Conservation (phyloP, 2,797 vertebrate species). For the Catamblyrhynchus diadema region DNA sequence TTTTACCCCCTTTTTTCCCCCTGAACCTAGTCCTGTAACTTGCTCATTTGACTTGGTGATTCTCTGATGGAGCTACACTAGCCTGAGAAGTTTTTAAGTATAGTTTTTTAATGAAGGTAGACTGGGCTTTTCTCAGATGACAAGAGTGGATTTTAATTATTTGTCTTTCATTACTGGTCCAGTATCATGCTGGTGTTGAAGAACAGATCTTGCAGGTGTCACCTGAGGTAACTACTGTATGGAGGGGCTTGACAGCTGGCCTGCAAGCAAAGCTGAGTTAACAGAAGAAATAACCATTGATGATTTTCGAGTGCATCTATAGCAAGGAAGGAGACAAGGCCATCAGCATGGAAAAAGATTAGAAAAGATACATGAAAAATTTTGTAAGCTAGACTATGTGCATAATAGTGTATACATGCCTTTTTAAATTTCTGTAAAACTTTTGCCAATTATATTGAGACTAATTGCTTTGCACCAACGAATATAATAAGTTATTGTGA, state of each 20-base stretch:
- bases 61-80: neutral
- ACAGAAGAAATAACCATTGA: neutral
- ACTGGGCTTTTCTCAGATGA: neutral
- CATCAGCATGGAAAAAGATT: too few species aligned
- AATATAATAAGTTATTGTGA: neutral
- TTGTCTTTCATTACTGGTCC: neutral
- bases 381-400: neutral
- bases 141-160: neutral
- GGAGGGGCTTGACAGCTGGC: neutral
- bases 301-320: neutral
- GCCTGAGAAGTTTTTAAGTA: neutral
- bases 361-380: neutral
- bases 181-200: neutral
- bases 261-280: neutral
- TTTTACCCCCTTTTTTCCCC: neutral
- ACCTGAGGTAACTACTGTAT: neutral
- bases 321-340: neutral
- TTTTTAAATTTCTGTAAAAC: neutral
- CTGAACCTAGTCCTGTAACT: neutral
- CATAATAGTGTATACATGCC: neutral
- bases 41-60: neutral
- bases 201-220: neutral
- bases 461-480: neutral
- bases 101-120: neutral
- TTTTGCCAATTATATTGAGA: neutral